Percentiles rank a stretch among this genome's conserved stretches.
Evolutionary conservation across 2,113 vertebrate genomes (phyloP).

Genomic region (Pseudorhombus dupliciocellatus): DNA sequence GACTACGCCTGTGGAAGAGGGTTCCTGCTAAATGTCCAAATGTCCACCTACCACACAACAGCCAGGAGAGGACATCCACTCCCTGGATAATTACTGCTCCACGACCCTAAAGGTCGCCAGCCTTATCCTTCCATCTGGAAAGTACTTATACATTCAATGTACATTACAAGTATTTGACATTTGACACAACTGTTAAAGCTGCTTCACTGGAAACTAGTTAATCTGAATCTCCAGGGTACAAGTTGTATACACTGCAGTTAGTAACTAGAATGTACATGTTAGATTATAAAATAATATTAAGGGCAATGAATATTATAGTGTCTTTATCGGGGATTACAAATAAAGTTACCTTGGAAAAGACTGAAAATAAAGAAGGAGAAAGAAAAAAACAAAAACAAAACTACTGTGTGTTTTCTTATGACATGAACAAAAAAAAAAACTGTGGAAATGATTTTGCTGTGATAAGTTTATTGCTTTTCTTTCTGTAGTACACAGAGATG

Average conservation of each 20-base stretch:
- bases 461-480: slow-evolving; percentile 78
- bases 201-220: slow-evolving; percentile 32
- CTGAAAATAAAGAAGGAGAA: no score
- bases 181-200: neutral
- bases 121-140: no score
- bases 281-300: slow-evolving; percentile 79
- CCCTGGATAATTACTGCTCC: slow-evolving; percentile 5
- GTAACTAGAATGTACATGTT: slow-evolving; percentile 82
- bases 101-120: slow-evolving; percentile 9
- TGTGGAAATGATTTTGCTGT: slow-evolving; percentile 52
- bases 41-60: slow-evolving; percentile 26
- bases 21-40: slow-evolving; percentile 40
- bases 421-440: slow-evolving; percentile 28
- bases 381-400: no score
- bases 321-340: slow-evolving; percentile 86
- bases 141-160: no score
- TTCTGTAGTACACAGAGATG: slow-evolving; percentile 75
- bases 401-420: slow-evolving; percentile 80
- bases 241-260: slow-evolving; percentile 78
- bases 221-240: slow-evolving; percentile 65
- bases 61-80: slow-evolving; percentile 20
- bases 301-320: slow-evolving; percentile 87
- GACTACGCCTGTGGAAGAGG: slow-evolving; percentile 2
- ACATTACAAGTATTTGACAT: no score
- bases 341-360: slow-evolving; percentile 92